Conservation (phyloP, 2,113 vertebrate species). For the Salvelinus namaycush region DNA sequence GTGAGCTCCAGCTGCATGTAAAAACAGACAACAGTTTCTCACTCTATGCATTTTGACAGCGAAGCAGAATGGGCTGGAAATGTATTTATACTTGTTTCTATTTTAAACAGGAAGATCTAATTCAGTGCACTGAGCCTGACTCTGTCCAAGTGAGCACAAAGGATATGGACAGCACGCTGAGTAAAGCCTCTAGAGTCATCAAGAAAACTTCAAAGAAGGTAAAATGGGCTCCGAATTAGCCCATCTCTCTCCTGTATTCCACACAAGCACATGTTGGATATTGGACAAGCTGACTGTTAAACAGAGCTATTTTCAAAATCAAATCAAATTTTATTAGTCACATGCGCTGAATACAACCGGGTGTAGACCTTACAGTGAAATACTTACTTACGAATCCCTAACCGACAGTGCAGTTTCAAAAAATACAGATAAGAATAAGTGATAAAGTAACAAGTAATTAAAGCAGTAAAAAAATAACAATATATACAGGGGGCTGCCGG, state of each 20-base stretch:
- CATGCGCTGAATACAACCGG: too few relatives aligned
- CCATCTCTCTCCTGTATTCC: too few relatives aligned
- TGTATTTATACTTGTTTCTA: constrained; percentile 5
- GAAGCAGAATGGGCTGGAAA: constrained; percentile 17
- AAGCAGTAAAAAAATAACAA: too few relatives aligned
- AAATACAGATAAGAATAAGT: too few relatives aligned
- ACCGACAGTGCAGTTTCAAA: too few relatives aligned
- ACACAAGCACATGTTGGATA: background rate
- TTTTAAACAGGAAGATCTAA: constrained; percentile 87
- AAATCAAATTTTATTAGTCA: too few relatives aligned
- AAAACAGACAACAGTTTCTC: background rate
- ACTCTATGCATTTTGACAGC: constrained; percentile 33
- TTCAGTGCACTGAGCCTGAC: constrained; percentile 89
- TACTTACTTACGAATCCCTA: too few relatives aligned
- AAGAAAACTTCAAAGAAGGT: constrained; percentile 99
- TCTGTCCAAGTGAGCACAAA: constrained; percentile 95
- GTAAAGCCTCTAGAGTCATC: constrained; percentile 94
- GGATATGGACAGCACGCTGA: constrained; percentile 98
- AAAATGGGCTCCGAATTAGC: constrained; percentile 13
- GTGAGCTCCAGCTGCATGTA: constrained; percentile 41
- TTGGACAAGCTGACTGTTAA: too few relatives aligned
- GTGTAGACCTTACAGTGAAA: too few relatives aligned
- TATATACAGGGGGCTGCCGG: too few relatives aligned
- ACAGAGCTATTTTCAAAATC: too few relatives aligned
- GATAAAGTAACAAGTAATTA: too few relatives aligned